Base-by-base conservation (phyloP, 2,888 invertebrate species). In the Cosmia trapezina region DNA sequence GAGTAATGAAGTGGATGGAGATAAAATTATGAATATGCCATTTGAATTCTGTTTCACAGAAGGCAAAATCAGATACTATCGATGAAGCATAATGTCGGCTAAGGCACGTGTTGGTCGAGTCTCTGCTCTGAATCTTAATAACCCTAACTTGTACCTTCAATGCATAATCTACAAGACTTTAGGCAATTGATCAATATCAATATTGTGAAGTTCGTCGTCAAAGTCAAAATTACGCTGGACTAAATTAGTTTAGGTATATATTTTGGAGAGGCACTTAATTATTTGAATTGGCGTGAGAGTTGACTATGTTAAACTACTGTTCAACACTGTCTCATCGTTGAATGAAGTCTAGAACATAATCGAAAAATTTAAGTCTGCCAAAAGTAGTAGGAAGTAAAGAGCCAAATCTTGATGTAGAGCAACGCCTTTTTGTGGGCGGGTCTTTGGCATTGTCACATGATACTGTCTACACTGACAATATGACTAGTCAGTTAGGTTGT, bases 331-430 rank as follows among this genome's bases (percentile, higher is more conserved):
- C n/a, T 22, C 12, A 56, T 33, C 54, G 9, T 51, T 73, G n/a
- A 83, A 65, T 66, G 54, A 14, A 57, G 41, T 70, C 56, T 53
- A 80, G 64, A 64, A 68, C n/a, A 43, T 61, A 22, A 37, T 11
- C 22, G 41, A 66, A 67, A 63, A 22, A 41, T 59, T 1, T 6
- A 57, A 53, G 47, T 65, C 60, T 68, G 83, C 80, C 81, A 80
- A 83, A 74, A 75, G 43, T 61, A 74, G 80, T 70, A 83, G 80
- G 83, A 81, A 81, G 83, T 65, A 70, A 47, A 57, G 11, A 66
- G 74, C 70, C 76, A 83, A 80, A 56, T 74, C 56, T 65, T 76
- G 47, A 70, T 68, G 59, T 75, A 57, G 67, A 70, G 56, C 53
- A 68, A 37, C 81, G 76, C 81, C 83, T 59, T 61, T 37, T 70